Conservation (phyloP, 2,888 invertebrate species). For the Pollenia griseotomentosa region DNA sequence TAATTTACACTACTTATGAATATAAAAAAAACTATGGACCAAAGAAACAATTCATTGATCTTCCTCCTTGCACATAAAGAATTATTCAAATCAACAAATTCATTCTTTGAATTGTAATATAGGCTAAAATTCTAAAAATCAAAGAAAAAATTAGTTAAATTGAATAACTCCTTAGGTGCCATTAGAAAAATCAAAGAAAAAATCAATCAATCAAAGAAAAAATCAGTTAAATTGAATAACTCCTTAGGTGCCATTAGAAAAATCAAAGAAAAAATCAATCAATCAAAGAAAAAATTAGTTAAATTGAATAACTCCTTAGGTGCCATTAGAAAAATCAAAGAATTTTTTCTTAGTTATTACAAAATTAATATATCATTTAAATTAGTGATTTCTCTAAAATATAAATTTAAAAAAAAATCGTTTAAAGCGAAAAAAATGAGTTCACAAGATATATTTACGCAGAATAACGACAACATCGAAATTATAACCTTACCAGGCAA, state of each 20-base stretch:
- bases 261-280: constrained; percentile 16
- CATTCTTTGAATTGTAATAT: constrained; percentile 30
- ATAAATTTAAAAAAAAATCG: constrained; percentile 52
- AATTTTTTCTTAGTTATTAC: constrained; percentile 28
- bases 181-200: constrained; percentile 24
- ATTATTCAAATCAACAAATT: constrained; percentile 23
- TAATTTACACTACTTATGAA: constrained; percentile 43
- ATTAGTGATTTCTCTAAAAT: constrained; percentile 46
- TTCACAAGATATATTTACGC: constrained; percentile 50
- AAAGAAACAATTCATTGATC: constrained; percentile 40
- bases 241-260: constrained; percentile 36
- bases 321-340: constrained; percentile 33
- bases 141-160: constrained; percentile 25
- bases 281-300: constrained; percentile 30
- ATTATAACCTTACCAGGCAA: constrained; percentile 45
- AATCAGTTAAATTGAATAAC: constrained; percentile 26
- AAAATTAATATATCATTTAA: constrained; percentile 37
- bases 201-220: constrained; percentile 26
- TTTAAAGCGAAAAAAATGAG: constrained; percentile 56
- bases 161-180: constrained; percentile 31
- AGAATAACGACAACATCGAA: constrained; percentile 37
- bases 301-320: constrained; percentile 29
- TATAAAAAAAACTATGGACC: constrained; percentile 22
- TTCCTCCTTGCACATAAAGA: constrained; percentile 33
- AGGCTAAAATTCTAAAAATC: constrained; percentile 35